phyloP scores from a whole-genome alignment of 2,113 vertebrate species.

The Tapirus terrestris region DNA sequence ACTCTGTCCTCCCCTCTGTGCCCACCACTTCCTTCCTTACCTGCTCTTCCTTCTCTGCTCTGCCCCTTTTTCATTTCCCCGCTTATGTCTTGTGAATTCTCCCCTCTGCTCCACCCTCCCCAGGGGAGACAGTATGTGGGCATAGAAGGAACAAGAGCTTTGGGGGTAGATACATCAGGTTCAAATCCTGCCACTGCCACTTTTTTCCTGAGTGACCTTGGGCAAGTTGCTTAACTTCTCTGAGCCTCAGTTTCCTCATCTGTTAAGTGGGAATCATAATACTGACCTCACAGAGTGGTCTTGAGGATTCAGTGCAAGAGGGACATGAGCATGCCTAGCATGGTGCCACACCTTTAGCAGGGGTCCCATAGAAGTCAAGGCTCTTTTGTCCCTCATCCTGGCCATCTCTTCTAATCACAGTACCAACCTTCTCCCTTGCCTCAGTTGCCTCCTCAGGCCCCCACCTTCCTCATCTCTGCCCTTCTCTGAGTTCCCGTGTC shows the following conservation, averaged over 20 bases:
- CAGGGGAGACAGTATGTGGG: neutral
- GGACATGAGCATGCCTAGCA: neutral
- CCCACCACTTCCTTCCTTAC: neutral
- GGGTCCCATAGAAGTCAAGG: neutral
- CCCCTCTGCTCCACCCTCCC: neutral
- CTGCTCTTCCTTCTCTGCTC: neutral
- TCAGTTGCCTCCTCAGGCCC: constrained; percentile 48
- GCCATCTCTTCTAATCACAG: neutral
- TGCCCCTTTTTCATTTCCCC: neutral
- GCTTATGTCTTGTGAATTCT: neutral
- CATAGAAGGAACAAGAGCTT: neutral
- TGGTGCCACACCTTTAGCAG: neutral
- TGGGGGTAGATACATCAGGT: neutral
- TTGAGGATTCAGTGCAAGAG: constrained; percentile 56
- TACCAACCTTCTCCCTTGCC: neutral
- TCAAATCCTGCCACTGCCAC: neutral
- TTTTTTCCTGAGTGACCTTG: constrained; percentile 6
- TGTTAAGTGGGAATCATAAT: neutral
- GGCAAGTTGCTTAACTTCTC: constrained; percentile 62
- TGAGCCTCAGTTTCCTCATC: constrained; percentile 68
- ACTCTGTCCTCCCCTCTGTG: fast-evolving
- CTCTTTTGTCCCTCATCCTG: neutral
- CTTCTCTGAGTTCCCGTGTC: neutral
- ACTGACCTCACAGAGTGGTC: neutral
- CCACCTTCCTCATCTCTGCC: neutral